phyloP scores from a whole-genome alignment of 1,140 invertebrate species.

The Sarcophaga bullata region DNA sequence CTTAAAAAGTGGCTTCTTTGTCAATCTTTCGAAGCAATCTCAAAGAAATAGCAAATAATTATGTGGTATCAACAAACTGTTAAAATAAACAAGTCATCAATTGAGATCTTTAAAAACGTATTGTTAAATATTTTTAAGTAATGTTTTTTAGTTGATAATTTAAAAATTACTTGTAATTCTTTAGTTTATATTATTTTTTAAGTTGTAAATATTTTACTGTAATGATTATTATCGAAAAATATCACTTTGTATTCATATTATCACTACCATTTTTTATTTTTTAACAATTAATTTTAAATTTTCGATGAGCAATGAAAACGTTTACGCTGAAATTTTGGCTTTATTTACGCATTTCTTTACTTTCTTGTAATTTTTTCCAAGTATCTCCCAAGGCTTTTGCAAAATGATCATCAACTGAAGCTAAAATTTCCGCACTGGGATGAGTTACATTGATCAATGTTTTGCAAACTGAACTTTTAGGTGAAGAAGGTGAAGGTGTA shows the following conservation, averaged over 20 bases:
- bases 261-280: slow-evolving; percentile 24
- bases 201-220: neutral
- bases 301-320: neutral
- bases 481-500: slow-evolving; percentile 52
- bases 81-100: slow-evolving; percentile 29
- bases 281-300: neutral
- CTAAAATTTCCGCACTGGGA: slow-evolving; percentile 67
- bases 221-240: neutral
- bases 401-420: slow-evolving; percentile 93
- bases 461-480: slow-evolving; percentile 20
- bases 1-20: neutral
- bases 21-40: neutral
- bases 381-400: slow-evolving; percentile 94
- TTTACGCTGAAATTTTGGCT: neutral
- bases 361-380: slow-evolving; percentile 84
- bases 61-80: neutral
- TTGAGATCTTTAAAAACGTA: slow-evolving; percentile 32
- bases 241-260: slow-evolving; percentile 24
- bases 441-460: neutral
- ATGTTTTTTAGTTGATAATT: slow-evolving; percentile 10
- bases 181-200: slow-evolving; percentile 17
- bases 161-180: neutral
- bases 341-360: slow-evolving; percentile 54
- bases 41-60: neutral
- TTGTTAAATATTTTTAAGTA: neutral